phyloP scores from a whole-genome alignment of 1,140 invertebrate species.

The Apis florea region DNA sequence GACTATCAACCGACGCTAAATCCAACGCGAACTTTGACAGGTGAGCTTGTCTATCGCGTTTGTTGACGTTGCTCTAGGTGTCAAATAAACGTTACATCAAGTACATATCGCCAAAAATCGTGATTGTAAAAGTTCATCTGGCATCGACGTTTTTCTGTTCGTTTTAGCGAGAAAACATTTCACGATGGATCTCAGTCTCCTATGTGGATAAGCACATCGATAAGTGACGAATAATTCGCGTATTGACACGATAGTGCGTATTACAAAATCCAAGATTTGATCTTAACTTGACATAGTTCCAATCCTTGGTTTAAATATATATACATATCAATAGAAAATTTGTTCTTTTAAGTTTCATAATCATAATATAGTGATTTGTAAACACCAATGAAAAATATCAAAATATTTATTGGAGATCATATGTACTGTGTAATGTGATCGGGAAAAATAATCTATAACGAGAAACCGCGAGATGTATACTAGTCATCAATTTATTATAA shows the following conservation, averaged over 20 bases:
- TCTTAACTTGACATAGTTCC: not conserved
- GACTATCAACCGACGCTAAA: conserved; percentile 74
- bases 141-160: conserved; percentile 27
- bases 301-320: not conserved
- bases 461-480: conserved; percentile 30
- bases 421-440: conserved; percentile 21
- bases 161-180: conserved; percentile 28
- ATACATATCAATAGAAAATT: not conserved
- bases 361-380: conserved; percentile 11
- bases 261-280: conserved; percentile 1
- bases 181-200: conserved; percentile 18
- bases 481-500: conserved; percentile 26
- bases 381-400: conserved; percentile 12
- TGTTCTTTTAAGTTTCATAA: not conserved
- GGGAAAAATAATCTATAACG: conserved; percentile 18
- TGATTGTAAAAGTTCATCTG: conserved; percentile 23
- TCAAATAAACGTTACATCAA: conserved; percentile 55
- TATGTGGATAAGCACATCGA: conserved; percentile 18
- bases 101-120: not conserved
- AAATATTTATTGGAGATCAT: conserved; percentile 34
- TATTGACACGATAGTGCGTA: conserved; percentile 32
- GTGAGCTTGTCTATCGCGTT: conserved; percentile 54
- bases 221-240: conserved; percentile 35
- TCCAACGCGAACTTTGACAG: conserved; percentile 74
- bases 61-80: conserved; percentile 54